Conservation (phyloP, 2,888 invertebrate species). For the Creontiades dilutus region DNA sequence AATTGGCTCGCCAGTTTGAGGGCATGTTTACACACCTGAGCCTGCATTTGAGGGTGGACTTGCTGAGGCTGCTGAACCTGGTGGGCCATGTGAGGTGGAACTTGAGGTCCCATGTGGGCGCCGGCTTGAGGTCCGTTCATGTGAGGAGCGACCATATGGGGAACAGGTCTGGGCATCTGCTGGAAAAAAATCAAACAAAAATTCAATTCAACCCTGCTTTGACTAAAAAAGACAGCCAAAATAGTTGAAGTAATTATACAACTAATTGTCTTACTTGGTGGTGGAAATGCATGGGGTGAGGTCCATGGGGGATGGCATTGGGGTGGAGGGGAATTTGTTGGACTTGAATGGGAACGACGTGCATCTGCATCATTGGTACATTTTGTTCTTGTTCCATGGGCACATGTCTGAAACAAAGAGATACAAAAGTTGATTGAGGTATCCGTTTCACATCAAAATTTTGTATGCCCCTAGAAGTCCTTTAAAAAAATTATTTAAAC, state of each 20-base stretch:
- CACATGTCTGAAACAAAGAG: conserved; percentile 78
- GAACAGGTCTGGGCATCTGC: conserved; percentile 45
- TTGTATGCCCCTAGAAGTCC: too few species aligned
- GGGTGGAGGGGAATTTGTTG: conserved; percentile 76
- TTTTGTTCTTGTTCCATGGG: conserved; percentile 80
- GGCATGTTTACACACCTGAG: conserved; percentile 23
- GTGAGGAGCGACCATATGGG: conserved; percentile 53
- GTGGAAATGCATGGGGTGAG: conserved; percentile 71
- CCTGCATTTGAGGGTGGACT: conserved; percentile 35
- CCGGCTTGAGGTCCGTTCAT: conserved; percentile 44
- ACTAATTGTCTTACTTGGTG: conserved; percentile 43
- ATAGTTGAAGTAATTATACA: too few species aligned
- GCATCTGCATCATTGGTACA: conserved; percentile 79
- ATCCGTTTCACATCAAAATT: too few species aligned
- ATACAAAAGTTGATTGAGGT: too few species aligned
- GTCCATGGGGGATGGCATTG: conserved; percentile 75
- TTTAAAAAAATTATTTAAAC: too few species aligned
- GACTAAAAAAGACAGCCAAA: too few species aligned
- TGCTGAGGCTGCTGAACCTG: conserved; percentile 51
- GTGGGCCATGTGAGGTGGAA: conserved; percentile 52
- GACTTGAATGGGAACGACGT: conserved; percentile 78
- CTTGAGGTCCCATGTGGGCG: conserved; percentile 20
- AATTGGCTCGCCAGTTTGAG: too few species aligned
- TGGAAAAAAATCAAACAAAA: background rate
- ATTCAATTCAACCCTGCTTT: too few species aligned